Percentiles rank a stretch among this genome's conserved stretches.
Evolutionary conservation across 2,113 vertebrate genomes (phyloP).

Genomic region (Naja naja): DNA sequence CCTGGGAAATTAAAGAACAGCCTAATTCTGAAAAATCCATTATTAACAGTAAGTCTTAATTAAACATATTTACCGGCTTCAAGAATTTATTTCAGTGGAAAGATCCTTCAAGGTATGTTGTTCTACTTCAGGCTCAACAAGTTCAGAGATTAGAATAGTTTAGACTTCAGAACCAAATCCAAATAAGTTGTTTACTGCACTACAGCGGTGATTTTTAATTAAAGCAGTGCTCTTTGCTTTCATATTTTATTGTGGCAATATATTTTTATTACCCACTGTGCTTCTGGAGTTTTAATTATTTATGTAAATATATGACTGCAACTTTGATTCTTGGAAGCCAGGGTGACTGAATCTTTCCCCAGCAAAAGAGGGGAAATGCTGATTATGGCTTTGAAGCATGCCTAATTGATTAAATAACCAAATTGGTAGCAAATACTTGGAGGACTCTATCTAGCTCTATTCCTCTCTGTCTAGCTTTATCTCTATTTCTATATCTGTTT

Average conservation of each 20-base stretch:
- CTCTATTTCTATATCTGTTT: neutral
- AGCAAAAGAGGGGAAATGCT: constrained; percentile 44
- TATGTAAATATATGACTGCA: constrained; percentile 73
- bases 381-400: constrained; percentile 43
- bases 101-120: constrained; percentile 57
- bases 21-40: constrained; percentile 63
- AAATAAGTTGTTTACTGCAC: constrained; percentile 77
- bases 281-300: constrained; percentile 79
- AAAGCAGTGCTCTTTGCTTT: constrained; percentile 68
- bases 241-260: constrained; percentile 74
- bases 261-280: constrained; percentile 71
- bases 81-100: constrained; percentile 56
- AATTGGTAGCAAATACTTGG: constrained; percentile 31
- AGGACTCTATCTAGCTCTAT: neutral
- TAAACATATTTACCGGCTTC: constrained; percentile 67
- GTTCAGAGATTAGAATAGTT: constrained; percentile 28
- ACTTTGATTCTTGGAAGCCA: constrained; percentile 47
- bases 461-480: neutral
- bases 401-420: constrained; percentile 61
- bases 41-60: constrained; percentile 77
- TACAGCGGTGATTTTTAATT: constrained; percentile 78
- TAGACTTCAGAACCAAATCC: constrained; percentile 41
- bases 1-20: constrained; percentile 74
- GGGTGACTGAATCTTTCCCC: constrained; percentile 46
- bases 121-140: constrained; percentile 49